These are phyloP conservation scores for Apodemia zela DNA, from an alignment of 2,888 invertebrate species.

Conservation along the genomic window DNA sequence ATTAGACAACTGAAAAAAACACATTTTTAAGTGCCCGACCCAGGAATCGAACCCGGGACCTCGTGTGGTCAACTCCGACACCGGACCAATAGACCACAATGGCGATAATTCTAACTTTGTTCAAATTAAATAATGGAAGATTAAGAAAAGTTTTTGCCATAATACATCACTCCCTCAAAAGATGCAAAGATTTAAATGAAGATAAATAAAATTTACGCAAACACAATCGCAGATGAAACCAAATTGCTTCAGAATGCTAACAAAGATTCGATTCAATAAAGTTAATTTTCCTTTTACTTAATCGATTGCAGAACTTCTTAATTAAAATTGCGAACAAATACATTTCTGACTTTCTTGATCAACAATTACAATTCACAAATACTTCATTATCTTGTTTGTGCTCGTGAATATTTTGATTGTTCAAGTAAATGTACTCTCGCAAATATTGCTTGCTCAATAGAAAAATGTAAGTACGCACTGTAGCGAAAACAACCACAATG, in stretches of 20 bases:
- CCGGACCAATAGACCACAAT: too few species aligned
- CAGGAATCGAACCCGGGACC: too few species aligned
- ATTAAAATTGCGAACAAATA: conserved; percentile 20
- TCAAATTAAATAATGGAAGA: too few species aligned
- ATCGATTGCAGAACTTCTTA: conserved; percentile 21
- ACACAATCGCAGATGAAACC: not conserved
- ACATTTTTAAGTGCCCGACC: too few species aligned
- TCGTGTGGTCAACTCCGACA: too few species aligned
- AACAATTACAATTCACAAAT: conserved; percentile 17
- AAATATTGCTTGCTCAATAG: not conserved
- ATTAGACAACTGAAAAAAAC: too few species aligned
- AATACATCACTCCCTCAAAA: not conserved
- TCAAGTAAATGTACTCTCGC: not conserved
- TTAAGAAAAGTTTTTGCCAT: too few species aligned
- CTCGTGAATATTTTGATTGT: not conserved
- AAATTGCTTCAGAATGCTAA: not conserved
- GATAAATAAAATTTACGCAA: not conserved
- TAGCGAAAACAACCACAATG: too few species aligned
- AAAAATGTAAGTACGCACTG: too few species aligned
- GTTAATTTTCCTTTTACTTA: not conserved
- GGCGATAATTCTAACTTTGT: too few species aligned
- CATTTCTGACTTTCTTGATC: conserved; percentile 19
- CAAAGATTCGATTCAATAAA: conserved; percentile 2
- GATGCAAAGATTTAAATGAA: not conserved
- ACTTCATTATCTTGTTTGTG: not conserved